Conservation (phyloP, 2,888 invertebrate genomes). For the Celastrina argiolus region DNA sequence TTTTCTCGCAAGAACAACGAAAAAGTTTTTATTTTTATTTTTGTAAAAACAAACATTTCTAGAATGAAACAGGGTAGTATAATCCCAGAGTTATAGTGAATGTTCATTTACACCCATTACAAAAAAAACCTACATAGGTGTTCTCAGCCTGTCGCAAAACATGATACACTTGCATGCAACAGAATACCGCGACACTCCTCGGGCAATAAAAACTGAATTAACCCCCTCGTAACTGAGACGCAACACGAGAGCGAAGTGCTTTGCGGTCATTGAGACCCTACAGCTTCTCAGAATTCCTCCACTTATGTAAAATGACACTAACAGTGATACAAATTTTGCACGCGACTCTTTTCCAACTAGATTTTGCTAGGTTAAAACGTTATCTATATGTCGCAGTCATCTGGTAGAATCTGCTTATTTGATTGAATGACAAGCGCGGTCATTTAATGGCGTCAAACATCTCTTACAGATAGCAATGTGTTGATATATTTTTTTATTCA, state of each 20-base stretch:
- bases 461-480: no score
- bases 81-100: no score
- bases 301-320: constrained; percentile 24
- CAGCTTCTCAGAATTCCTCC: constrained; percentile 31
- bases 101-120: no score
- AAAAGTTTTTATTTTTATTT: not conserved
- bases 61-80: no score
- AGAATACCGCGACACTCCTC: constrained; percentile 14
- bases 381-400: no score
- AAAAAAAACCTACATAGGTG: not conserved
- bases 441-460: no score
- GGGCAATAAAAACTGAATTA: constrained; percentile 17
- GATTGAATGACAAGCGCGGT: no score
- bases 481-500: no score
- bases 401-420: no score
- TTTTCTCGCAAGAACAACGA: not conserved
- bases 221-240: constrained; percentile 21
- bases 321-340: constrained; percentile 5
- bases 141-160: not conserved
- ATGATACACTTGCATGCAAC: not conserved
- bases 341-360: not conserved
- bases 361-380: no score
- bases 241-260: constrained; percentile 26
- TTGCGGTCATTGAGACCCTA: constrained; percentile 37
- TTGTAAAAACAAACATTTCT: no score